These are phyloP conservation scores for Contarinia nasturtii DNA, from an alignment of 1,140 invertebrate genomes.

Conservation along the genomic window DNA sequence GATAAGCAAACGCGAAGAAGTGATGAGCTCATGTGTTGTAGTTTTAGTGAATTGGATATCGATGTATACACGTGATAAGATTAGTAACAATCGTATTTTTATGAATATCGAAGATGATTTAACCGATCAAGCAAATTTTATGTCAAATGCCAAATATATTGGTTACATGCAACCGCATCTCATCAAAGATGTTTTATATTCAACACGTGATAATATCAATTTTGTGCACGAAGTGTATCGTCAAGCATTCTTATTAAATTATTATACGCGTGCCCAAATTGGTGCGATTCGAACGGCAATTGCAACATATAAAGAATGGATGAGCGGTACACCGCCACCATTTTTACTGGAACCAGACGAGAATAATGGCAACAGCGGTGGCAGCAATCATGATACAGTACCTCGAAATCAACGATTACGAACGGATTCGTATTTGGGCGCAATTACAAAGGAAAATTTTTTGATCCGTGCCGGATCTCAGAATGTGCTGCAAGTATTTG, in stretches of 20 bases:
- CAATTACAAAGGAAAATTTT: slow-evolving; percentile 56
- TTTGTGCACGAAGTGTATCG: slow-evolving; percentile 87
- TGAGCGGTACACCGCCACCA: slow-evolving; percentile 53
- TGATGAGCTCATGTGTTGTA: slow-evolving; percentile 62
- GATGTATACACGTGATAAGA: slow-evolving; percentile 53
- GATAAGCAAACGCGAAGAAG: slow-evolving; percentile 29
- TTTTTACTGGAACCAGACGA: slow-evolving; percentile 71
- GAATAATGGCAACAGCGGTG: slow-evolving; percentile 13
- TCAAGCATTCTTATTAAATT: slow-evolving; percentile 80
- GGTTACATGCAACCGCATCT: slow-evolving; percentile 28
- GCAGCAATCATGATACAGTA: slow-evolving; percentile 10
- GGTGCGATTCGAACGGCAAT: slow-evolving; percentile 76
- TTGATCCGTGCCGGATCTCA: slow-evolving; percentile 62
- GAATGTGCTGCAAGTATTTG: slow-evolving; percentile 83
- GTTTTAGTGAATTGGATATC: slow-evolving; percentile 78
- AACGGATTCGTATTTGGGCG: slow-evolving; percentile 67
- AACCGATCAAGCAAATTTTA: slow-evolving; percentile 6
- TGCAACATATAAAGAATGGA: slow-evolving; percentile 91
- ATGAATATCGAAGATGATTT: slow-evolving; percentile 24
- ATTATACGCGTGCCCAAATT: slow-evolving; percentile 46
- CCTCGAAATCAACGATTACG: slow-evolving; percentile 35
- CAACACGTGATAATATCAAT: slow-evolving; percentile 79
- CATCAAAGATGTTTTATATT: slow-evolving; percentile 74
- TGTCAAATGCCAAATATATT: slow-evolving; percentile 8
- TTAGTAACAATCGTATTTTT: slow-evolving; percentile 21